These are phyloP conservation scores for Fragum sueziense DNA, from an alignment of 2,888 invertebrate species.

Conservation along the genomic window DNA sequence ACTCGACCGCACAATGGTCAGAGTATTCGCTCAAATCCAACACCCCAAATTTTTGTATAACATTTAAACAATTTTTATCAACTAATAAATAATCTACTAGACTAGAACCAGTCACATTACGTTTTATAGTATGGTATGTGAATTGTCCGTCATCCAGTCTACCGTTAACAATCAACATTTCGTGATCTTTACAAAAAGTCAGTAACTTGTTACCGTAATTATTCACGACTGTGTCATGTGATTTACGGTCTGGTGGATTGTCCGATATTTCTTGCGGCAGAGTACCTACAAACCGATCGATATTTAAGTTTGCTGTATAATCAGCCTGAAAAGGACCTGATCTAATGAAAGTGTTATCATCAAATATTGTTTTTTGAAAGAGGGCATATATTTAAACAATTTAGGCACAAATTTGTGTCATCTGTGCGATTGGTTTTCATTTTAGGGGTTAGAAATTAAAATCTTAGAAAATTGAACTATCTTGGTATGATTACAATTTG, in stretches of 20 bases:
- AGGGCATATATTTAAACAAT: too few relatives aligned
- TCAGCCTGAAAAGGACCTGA: too few relatives aligned
- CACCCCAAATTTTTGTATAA: background rate
- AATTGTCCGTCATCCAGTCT: conserved; percentile 16
- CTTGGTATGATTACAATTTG: too few relatives aligned
- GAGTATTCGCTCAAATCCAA: conserved; percentile 19
- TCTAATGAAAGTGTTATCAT: too few relatives aligned
- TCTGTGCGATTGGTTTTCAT: too few relatives aligned
- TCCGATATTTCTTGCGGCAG: conserved; percentile 12
- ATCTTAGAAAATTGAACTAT: too few relatives aligned
- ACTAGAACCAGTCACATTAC: conserved; percentile 26
- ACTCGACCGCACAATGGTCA: conserved; percentile 21
- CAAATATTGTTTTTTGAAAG: too few relatives aligned
- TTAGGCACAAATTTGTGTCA: too few relatives aligned
- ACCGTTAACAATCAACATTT: conserved; percentile 19
- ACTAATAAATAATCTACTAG: conserved; percentile 26
- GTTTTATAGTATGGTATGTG: too few relatives aligned
- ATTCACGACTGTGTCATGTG: conserved; percentile 15
- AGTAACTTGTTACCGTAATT: conserved; percentile 18
- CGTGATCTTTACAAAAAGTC: conserved; percentile 25
- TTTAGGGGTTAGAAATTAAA: too few relatives aligned
- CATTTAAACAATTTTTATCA: background rate
- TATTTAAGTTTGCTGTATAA: conserved; percentile 13
- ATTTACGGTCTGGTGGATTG: conserved; percentile 2
- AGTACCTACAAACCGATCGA: conserved; percentile 21